Conservation (phyloP, 2,113 vertebrate species). For the Loxodonta africana region DNA sequence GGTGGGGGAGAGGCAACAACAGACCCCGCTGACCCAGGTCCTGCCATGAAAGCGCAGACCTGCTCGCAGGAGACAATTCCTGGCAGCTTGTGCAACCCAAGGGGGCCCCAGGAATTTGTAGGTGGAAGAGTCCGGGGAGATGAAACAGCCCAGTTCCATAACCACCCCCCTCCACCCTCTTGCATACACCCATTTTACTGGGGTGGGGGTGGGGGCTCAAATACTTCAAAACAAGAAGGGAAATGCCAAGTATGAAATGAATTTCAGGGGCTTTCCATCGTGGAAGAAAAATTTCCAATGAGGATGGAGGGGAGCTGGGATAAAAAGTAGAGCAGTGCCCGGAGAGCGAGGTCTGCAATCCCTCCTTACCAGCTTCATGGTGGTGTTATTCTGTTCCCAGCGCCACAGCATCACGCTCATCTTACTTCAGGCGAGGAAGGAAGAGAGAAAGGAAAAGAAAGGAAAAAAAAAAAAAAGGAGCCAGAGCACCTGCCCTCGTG, state of each 20-base stretch:
- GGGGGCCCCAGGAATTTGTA: neutral
- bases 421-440: conserved; percentile 72
- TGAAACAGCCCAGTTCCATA: neutral
- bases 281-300: neutral
- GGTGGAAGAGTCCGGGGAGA: neutral
- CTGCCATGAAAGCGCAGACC: neutral
- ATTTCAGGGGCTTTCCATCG: conserved; percentile 61
- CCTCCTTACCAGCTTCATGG: conserved; percentile 96
- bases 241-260: neutral
- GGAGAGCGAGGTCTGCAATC: neutral
- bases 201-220: too few species aligned
- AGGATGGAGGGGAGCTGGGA: neutral
- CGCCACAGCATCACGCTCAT: conserved; percentile 96
- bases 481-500: conserved; percentile 76
- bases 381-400: conserved; percentile 94
- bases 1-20: neutral
- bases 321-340: neutral
- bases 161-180: accelerated
- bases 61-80: accelerated
- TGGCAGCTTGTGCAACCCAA: neutral
- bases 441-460: neutral
- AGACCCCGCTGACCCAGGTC: neutral
- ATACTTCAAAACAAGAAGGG: conserved; percentile 53
- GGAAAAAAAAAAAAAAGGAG: neutral
- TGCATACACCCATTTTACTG: neutral